phyloP scores from a whole-genome alignment of 2,797 vertebrate genomes.

The Fistularia tabacaria region DNA sequence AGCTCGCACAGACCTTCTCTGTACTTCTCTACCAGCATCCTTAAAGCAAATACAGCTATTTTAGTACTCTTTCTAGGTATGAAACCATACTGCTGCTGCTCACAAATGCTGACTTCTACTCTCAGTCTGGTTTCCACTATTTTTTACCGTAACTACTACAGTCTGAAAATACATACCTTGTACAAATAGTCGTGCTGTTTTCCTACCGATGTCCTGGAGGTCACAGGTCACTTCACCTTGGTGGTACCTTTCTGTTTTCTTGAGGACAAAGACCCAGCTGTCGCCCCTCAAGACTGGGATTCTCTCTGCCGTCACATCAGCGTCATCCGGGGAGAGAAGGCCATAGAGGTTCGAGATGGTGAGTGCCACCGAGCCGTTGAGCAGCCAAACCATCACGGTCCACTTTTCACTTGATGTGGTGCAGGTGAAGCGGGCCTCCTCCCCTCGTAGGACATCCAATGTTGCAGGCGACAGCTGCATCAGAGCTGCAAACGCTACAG shows the following conservation, averaged over 20 bases:
- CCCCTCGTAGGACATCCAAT: slow-evolving; percentile 46
- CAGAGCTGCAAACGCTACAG: slow-evolving; percentile 16
- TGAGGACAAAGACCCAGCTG: slow-evolving; percentile 59
- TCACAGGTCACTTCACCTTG: slow-evolving; percentile 71
- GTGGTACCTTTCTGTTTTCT: slow-evolving; percentile 37
- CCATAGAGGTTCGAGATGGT: slow-evolving; percentile 42
- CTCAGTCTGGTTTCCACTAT: too few species aligned
- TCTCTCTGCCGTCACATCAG: slow-evolving; percentile 43
- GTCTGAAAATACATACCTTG: slow-evolving; percentile 72
- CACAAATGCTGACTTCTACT: too few species aligned
- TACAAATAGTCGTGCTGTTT: slow-evolving; percentile 74
- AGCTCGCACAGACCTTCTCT: too few species aligned
- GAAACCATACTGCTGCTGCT: too few species aligned
- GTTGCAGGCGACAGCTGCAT: slow-evolving; percentile 45
- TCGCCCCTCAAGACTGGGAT: neutral
- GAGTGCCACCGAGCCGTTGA: slow-evolving; percentile 28
- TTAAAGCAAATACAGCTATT: too few species aligned
- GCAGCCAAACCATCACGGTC: slow-evolving; percentile 61
- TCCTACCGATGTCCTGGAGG: slow-evolving; percentile 50
- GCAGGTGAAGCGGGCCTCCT: slow-evolving; percentile 57
- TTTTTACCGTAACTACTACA: neutral
- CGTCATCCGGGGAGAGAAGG: slow-evolving; percentile 19
- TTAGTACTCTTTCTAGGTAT: too few species aligned
- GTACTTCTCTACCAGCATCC: too few species aligned
- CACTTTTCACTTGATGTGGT: slow-evolving; percentile 34